phyloP scores from a whole-genome alignment of 2,797 vertebrate genomes.

The Neosalanx taihuensis region DNA sequence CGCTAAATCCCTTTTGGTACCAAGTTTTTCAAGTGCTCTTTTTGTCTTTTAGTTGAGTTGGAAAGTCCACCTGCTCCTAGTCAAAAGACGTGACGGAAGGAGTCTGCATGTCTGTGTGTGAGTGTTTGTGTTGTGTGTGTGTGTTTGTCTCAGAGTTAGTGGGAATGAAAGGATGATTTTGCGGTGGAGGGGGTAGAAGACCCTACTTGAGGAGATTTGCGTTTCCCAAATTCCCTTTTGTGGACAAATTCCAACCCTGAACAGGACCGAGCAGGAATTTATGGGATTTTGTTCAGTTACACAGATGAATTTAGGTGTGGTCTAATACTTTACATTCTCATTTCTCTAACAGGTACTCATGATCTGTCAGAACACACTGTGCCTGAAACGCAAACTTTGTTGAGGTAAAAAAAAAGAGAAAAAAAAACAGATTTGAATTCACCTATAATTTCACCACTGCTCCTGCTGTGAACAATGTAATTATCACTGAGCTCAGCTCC shows the following conservation, averaged over 20 bases:
- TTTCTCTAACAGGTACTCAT: not conserved
- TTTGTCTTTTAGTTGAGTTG: slow-evolving; percentile 68
- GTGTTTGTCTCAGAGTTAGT: not conserved
- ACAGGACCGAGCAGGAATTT: not conserved
- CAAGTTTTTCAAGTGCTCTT: slow-evolving; percentile 67
- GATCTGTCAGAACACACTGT: not conserved
- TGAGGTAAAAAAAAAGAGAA: no score
- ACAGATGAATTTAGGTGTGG: not conserved
- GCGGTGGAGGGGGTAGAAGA: not conserved
- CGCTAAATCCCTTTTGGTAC: slow-evolving; percentile 65
- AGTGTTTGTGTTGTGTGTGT: slow-evolving; percentile 11
- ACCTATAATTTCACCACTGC: not conserved
- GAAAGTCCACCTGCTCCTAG: slow-evolving; percentile 69
- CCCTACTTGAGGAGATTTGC: not conserved
- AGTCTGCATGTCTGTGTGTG: slow-evolving; percentile 15
- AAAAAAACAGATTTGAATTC: not conserved
- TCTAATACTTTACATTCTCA: not conserved
- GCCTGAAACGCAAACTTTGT: no score
- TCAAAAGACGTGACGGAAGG: slow-evolving; percentile 38
- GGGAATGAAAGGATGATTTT: not conserved
- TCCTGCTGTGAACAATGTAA: not conserved
- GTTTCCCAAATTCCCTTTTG: not conserved
- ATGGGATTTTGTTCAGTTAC: not conserved
- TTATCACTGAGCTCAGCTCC: not conserved
- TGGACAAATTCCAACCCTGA: not conserved